Evolutionary conservation across 2,888 invertebrate species (phyloP), one percentile per base, ranked within the genome.

Genomic region (Synergus laeviventris): DNA sequence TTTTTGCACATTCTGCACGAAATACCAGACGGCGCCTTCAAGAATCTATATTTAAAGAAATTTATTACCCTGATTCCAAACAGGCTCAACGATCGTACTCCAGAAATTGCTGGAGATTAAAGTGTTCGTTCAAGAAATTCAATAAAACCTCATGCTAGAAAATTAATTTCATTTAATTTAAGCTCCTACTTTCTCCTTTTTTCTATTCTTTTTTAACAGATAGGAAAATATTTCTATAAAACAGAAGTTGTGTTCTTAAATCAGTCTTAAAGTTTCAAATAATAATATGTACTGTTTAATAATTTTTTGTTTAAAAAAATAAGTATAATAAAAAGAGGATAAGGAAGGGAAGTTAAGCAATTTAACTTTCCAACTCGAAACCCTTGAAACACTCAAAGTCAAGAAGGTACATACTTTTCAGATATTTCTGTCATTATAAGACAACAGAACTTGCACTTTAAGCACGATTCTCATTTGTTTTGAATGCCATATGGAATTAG

Each of bases 401-500:
- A 18, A 62, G n/a, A n/a, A n/a, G n/a, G 70, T 49, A 21, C 61
- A 36, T 7, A 54, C 54, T 16, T 31, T 16, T 16, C 21, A 42
- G 42, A 66, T 16, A 36, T n/a, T n/a, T 70, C 31, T 54, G 70
- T 49, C 45, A 49, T 70, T 18, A 49, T 49, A 21, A 31, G 31
- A 70, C 36, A 59, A 24, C n/a, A 70, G 49, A 70, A 70, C 49
- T 54, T 36, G 49, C 36, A 70, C 49, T 54, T 70, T 36, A n/a
- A 70, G 70, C 49, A 70, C 49, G 70, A 70, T 70, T 70, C 70
- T 54, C 49, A 70, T 70, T 70, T 70, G 49, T 70, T 7, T 31
- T 54, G n/a, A 16, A 70, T 31, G 70, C 49, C 49, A 54, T 70
- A n/a, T n/a, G 24, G 49, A 70, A 70, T 70, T 70, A 70, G 24